Conservation (phyloP, 1,140 invertebrate genomes). For the Hyphantria cunea region DNA sequence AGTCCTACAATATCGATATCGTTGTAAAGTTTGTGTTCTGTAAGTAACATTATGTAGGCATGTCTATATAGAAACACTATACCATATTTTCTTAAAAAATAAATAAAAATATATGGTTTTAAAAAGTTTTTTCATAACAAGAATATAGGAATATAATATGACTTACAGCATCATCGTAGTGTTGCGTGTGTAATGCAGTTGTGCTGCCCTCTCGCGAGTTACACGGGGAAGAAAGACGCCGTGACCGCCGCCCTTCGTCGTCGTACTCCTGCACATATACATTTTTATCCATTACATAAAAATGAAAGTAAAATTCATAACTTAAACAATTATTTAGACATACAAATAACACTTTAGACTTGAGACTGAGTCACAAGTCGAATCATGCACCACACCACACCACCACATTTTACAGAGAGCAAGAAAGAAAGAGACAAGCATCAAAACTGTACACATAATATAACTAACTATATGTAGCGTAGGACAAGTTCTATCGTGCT, state of each 20-base stretch:
- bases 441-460: neutral
- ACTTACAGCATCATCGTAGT: conserved; percentile 87
- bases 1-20: too few relatives aligned
- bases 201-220: conserved; percentile 83
- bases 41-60: too few relatives aligned
- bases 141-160: too few relatives aligned
- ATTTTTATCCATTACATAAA: conserved; percentile 29
- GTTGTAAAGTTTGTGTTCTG: too few relatives aligned
- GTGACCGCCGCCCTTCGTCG: conserved; percentile 83
- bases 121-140: too few relatives aligned
- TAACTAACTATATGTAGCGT: conserved; percentile 9
- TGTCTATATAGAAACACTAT: too few relatives aligned
- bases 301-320: conserved; percentile 2
- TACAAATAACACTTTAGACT: conserved; percentile 13
- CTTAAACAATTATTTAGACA: neutral
- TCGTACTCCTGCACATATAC: conserved; percentile 81
- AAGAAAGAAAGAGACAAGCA: conserved; percentile 34
- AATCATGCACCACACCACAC: conserved; percentile 41
- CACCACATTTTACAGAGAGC: conserved; percentile 37
- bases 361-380: conserved; percentile 13
- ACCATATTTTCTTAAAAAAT: too few relatives aligned
- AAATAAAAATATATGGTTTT: too few relatives aligned
- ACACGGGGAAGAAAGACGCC: conserved; percentile 85
- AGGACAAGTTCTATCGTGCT: neutral
- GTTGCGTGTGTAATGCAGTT: conserved; percentile 82